Evolutionary conservation across 2,888 invertebrate genomes (phyloP), one percentile per base, ranked within the genome.

Genomic region (Protonemura montana): DNA sequence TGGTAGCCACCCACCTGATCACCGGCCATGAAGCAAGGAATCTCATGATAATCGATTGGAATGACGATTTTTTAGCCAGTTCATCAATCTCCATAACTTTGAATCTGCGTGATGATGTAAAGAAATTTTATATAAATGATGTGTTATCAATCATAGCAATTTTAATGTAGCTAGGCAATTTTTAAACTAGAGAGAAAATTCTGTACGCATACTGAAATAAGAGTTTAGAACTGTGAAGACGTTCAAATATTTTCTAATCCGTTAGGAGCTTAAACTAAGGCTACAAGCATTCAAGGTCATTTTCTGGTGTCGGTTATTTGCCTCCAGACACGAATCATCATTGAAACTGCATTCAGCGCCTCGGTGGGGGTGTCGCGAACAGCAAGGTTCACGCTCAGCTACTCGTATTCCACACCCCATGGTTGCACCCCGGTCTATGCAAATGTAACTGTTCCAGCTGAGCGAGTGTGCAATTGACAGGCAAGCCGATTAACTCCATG

Each of bases 51-150:
- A 59, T 59, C 59, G 59, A 59, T 59, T 10, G 59, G 59, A 59
- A 59, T 3, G 13, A 59, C 59, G 59, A 59, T 59, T 59, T 59
- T 59, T 59, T 59, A 59, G 59, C 59, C 59, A 59, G 59, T 59
- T 59, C 59, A 59, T 59, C 59, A 59, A 59, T 59, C 59, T 59
- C 59, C 59, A 59, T 59, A 59, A 59, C 7, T 59, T 59, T 59
- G 59, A 21, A 59, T 59, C 59, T 59, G 59, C 59, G 59, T 59
- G 7, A 7, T 21, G 59, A 59, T 59, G 59, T 59, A 59, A 59
- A 59, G 59, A 59, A 59, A 59, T 59, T 10, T 59, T 59, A 59
- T 6, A 59, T 59, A 59, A 59, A 59, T 21, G 59, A 59, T 59
- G 59, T 21, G 59, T 59, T 59, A 59, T 59, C 59, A 59, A 59